Evolutionary conservation across 2,113 vertebrate species (phyloP), one percentile per base, ranked within the genome.

Genomic region (Labeo catla): DNA sequence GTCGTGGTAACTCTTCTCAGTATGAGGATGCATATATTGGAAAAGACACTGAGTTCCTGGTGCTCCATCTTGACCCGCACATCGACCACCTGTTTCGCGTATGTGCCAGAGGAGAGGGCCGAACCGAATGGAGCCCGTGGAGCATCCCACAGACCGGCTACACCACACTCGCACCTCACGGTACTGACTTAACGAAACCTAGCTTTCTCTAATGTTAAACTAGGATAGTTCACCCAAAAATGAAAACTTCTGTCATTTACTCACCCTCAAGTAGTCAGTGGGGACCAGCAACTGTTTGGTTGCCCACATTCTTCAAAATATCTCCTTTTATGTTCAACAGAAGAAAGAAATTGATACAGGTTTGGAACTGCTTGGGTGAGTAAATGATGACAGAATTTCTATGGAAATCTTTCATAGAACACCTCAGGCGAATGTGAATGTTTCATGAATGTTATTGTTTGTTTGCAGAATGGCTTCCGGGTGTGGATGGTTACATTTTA

Each of bases 101-200:
- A n/a, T 97, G 98, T 2, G 97, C 97, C 3, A 95, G 98, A 6
- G 97, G 97, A 16, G 98, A 99, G 3, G 98, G 97, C 0, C 95
- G 97, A 5, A 97, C 97, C 15, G 98, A 98, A 91, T 99, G 98
- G 98, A 99, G 98, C 86, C 98, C 98, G 0, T 99, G 98, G 98
- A 99, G 98, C 1, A 84, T 99, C 84, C 94, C 97, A 0, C 98
- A 98, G 92, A 93, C 65, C 0, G 97, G 97, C 0, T 90, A 89
- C 87, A 98, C 98, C 91, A 96, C 97, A 0, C 91, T 99, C 12
- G 95, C 96, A 0, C 95, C 98, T 0, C 98, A 99, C 0, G 98
- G 98, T 99, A 79, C 50, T 77, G 16, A 54, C 28, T 13, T 8
- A 13, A 39, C n/a, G 19, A 49, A 63, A 54, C 36, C 76, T 39